Evolutionary conservation across 2,797 vertebrate species (phyloP), one percentile per base, ranked within the genome.

Genomic region (Eospalax fontanierii): DNA sequence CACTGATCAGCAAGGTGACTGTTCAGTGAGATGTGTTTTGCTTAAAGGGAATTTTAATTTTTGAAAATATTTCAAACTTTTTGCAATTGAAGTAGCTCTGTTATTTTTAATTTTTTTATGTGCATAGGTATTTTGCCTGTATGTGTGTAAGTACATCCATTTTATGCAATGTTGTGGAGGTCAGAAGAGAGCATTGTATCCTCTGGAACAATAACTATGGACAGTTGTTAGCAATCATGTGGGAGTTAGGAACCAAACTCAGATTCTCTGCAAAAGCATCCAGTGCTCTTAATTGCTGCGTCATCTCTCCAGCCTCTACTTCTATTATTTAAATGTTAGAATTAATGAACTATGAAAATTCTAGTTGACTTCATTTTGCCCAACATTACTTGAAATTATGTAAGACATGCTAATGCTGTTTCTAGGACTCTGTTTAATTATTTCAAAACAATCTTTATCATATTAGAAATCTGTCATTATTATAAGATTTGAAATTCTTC

Each of bases 41-140:
- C 70, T 92, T 78, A 79, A 70, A 87, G 30, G 8, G 24, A 91
- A 78, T 73, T 70, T 80, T 88, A 73, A 84, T 94, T 95, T 83
- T 82, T 76, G 71, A 59, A 71, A 92, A 79, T 54, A 81, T 89
- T 91, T 94, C 84, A 54, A 35, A 63, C 26, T 82, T 35, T 73
- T 46, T 46, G 5, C 46, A 46, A 46, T 46, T 6, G 46, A 46
- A 46, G 46, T 46, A 11, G 11, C n/a, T n/a, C 46, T 46, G 11
- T 46, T 46, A 46, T 46, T 46, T 46, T 46, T 46, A 46, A 46
- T 6, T 46, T 46, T 46, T 46, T 54, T 54, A 10, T 54, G 50
- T 54, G 50, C 14, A 54, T 54, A 12, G 14, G 50, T 54, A 12
- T 54, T 10, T 15, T 54, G 50, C 8, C 12, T 54, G 50, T 15